A percentile compares a stretch with the other conserved stretches of the same genome.
Conservation (phyloP, 2,797 vertebrate genomes). For the Acanthurus tractus region DNA sequence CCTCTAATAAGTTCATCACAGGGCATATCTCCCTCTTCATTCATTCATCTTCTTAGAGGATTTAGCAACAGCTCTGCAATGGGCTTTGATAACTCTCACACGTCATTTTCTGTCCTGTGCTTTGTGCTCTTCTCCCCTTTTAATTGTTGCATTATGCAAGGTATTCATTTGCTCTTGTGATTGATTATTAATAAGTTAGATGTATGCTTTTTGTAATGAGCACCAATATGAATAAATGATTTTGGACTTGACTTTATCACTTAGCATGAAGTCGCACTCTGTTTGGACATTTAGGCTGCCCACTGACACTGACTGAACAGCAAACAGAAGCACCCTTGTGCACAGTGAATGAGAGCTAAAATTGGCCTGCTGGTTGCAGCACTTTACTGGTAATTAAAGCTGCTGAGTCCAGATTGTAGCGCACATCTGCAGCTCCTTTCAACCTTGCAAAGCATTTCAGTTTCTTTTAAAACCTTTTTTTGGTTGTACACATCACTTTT, state of each 20-base stretch:
- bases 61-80: neutral
- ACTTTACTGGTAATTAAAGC: neutral
- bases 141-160: neutral
- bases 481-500: neutral
- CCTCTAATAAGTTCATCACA: neutral
- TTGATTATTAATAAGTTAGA: neutral
- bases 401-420: too few relatives aligned
- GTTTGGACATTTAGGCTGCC: constrained; percentile 7
- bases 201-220: neutral
- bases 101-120: neutral
- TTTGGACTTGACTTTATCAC: neutral
- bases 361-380: too few relatives aligned
- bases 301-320: too few relatives aligned
- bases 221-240: neutral
- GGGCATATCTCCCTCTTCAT: too few relatives aligned
- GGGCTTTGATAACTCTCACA: neutral
- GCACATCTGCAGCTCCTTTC: neutral
- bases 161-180: neutral
- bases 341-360: neutral
- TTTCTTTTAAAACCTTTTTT: neutral
- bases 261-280: neutral
- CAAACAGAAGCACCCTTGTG: neutral
- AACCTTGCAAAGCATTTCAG: neutral
- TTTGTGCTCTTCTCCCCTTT: neutral
- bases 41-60: neutral